These are phyloP conservation scores for Pseudomugil tenellus DNA, from an alignment of 2,797 vertebrate species.

Conservation along the genomic window DNA sequence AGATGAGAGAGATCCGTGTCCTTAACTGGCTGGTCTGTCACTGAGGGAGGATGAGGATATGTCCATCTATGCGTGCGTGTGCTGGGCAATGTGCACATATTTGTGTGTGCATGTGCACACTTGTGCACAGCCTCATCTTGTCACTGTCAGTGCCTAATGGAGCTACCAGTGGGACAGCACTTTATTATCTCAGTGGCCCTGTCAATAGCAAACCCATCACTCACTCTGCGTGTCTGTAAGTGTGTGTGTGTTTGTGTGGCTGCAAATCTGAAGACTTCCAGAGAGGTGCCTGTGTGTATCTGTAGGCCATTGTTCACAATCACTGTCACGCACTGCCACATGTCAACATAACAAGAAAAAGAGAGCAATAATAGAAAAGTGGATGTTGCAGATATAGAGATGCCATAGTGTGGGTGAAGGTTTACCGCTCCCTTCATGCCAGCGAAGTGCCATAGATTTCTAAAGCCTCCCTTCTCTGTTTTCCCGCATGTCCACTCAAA, in stretches of 20 bases:
- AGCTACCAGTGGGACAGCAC: conserved; percentile 80
- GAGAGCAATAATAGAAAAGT: conserved; percentile 35
- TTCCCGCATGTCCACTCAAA: conserved; percentile 74
- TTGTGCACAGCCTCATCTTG: conserved; percentile 74
- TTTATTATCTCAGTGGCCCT: conserved; percentile 86
- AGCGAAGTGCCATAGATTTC: conserved; percentile 60
- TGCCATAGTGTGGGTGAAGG: conserved; percentile 16
- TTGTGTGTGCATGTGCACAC: conserved; percentile 45
- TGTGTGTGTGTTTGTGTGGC: conserved; percentile 18
- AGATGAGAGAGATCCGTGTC: conserved; percentile 76
- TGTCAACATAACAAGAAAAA: conserved; percentile 78
- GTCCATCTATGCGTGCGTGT: conserved; percentile 35
- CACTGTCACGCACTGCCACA: conserved; percentile 69
- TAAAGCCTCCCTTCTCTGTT: conserved; percentile 28
- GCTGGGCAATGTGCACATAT: conserved; percentile 32
- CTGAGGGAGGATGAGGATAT: conserved; percentile 73
- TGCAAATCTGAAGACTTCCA: conserved; percentile 18
- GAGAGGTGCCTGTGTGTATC: conserved; percentile 29
- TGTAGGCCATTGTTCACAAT: conserved; percentile 56
- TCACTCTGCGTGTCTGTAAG: conserved; percentile 53
- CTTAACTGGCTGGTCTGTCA: conserved; percentile 78
- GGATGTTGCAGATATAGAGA: conserved; percentile 30
- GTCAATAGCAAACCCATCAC: conserved; percentile 82
- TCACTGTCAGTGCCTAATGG: conserved; percentile 84
- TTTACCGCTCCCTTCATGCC: conserved; percentile 35